These are phyloP conservation scores for Tethya wilhelma DNA, from an alignment of 37 sponge, comb jelly and placozoan genomes.

Conservation along the genomic window DNA sequence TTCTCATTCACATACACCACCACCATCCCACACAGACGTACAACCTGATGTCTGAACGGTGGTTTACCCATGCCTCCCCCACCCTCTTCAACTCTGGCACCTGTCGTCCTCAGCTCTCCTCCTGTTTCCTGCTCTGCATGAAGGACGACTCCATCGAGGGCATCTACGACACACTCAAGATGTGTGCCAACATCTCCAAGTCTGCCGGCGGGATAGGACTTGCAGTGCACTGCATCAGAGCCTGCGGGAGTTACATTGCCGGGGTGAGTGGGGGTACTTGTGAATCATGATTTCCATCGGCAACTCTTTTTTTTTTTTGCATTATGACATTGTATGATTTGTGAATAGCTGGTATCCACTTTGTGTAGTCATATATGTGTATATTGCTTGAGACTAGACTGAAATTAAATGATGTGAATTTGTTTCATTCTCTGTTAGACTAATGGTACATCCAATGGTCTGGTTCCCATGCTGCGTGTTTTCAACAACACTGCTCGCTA, in stretches of 20 bases:
- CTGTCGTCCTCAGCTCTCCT: conserved; percentile 95
- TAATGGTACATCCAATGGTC: conserved; percentile 95
- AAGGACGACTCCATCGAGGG: conserved; percentile 99
- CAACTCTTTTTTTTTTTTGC: too few species aligned
- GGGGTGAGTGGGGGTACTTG: conserved; percentile 65
- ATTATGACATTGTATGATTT: too few species aligned
- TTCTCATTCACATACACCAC: too few species aligned
- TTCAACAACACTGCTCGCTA: conserved; percentile 98
- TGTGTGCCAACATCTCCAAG: conserved; percentile 97
- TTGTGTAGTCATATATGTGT: too few species aligned
- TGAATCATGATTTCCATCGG: too few species aligned
- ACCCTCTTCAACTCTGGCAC: conserved; percentile 99
- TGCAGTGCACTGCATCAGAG: conserved; percentile 88
- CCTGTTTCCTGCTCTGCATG: conserved; percentile 97
- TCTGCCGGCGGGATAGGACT: conserved; percentile 98
- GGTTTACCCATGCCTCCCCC: conserved; percentile 99
- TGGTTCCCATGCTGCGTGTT: conserved; percentile 97
- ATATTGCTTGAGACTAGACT: too few species aligned
- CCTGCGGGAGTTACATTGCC: conserved; percentile 97
- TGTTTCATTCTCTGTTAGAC: conserved; percentile 60
- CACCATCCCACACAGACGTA: conserved; percentile 76
- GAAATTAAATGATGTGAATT: too few species aligned
- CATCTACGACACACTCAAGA: conserved; percentile 98
- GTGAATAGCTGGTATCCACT: too few species aligned
- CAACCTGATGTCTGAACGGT: conserved; percentile 96